Percentiles rank a stretch among this genome's conserved stretches.
Evolutionary conservation across 2,113 vertebrate genomes (phyloP).

Genomic region (Cyanocitta stelleri): DNA sequence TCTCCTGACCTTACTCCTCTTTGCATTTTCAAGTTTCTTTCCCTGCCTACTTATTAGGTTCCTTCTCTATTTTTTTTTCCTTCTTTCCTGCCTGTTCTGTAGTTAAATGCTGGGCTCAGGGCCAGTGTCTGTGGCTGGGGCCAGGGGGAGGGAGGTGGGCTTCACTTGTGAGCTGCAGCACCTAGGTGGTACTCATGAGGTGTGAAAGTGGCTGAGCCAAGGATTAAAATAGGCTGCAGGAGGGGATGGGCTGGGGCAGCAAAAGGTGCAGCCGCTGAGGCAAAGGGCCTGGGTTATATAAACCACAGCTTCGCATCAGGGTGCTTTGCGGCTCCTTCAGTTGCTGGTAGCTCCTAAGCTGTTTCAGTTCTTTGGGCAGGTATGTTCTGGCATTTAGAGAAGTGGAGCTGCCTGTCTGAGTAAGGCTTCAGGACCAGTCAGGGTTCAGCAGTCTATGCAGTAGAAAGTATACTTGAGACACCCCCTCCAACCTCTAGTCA

Average conservation of each 20-base stretch:
- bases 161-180: background rate
- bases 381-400: background rate
- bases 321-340: background rate
- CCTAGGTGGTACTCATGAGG: background rate
- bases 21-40: background rate
- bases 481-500: rapidly evolving
- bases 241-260: background rate
- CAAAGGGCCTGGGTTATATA: background rate
- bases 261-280: background rate
- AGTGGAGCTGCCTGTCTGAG: background rate
- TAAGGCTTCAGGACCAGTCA: rapidly evolving
- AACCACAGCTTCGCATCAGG: background rate
- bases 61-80: background rate
- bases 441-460: background rate
- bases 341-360: background rate
- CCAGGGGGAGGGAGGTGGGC: background rate
- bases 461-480: background rate
- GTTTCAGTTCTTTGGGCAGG: background rate
- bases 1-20: background rate
- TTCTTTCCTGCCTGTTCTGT: background rate
- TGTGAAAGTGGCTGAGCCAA: background rate
- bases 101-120: background rate
- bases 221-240: background rate
- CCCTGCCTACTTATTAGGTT: background rate
- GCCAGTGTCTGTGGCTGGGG: background rate